These are phyloP conservation scores for Isurus oxyrinchus DNA, from an alignment of 2,113 vertebrate species.

Conservation along the genomic window DNA sequence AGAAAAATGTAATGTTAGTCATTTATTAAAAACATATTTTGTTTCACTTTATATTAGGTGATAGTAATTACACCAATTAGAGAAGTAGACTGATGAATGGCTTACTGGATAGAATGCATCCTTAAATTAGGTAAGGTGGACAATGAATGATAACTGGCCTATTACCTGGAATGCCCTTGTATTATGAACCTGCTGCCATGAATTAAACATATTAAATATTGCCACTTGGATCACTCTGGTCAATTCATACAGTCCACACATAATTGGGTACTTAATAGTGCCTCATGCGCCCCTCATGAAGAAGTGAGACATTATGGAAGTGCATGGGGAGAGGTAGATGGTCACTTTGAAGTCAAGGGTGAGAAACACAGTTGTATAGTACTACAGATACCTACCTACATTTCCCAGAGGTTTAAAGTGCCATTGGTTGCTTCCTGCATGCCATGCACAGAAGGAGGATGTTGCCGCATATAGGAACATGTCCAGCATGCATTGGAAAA, in stretches of 20 bases:
- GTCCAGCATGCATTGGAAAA: too few species aligned
- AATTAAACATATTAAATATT: neutral
- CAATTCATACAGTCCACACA: neutral
- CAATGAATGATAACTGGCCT: neutral
- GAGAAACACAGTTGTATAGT: too few species aligned
- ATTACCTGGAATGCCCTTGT: neutral
- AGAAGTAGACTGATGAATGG: neutral
- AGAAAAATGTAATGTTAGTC: neutral
- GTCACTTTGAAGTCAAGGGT: neutral
- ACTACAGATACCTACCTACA: too few species aligned
- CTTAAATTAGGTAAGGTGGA: neutral
- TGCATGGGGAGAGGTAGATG: neutral
- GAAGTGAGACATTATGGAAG: neutral
- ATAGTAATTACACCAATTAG: neutral
- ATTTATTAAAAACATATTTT: neutral
- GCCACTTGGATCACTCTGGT: neutral
- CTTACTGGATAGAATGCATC: neutral
- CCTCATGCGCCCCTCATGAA: neutral
- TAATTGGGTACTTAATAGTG: neutral
- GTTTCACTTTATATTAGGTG: neutral
- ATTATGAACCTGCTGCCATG: too few species aligned
- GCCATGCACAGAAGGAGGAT: too few species aligned
- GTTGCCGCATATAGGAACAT: too few species aligned
- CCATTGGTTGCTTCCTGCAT: too few species aligned
- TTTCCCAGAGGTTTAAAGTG: too few species aligned